Evolutionary conservation across 2,797 vertebrate genomes (phyloP), one percentile per base, ranked within the genome.

Genomic region (Crenichthys baileyi): DNA sequence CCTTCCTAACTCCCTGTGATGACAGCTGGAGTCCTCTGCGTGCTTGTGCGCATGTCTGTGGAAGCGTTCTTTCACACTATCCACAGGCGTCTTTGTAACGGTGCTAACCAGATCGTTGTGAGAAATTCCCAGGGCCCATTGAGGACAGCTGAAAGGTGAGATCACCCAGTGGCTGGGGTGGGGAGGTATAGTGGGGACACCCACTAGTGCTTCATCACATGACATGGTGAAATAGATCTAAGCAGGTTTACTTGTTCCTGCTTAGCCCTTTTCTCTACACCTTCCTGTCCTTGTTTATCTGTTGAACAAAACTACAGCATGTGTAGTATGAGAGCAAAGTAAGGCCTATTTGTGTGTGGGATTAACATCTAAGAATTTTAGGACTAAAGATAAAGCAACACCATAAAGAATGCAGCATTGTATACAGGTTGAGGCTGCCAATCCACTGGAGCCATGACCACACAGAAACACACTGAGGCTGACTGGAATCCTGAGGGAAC

Each of bases 41-140:
- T 81, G 82, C 78, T 75, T 74, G 75, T 80, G 71, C 61, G 65
- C 75, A 70, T 75, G 80, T 79, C 70, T 44, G 70, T 79, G 79
- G 68, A 76, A 78, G 78, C 79, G 82, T 36, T 81, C 80, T 88
- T 89, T 87, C 76, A 79, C 86, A 80, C 90, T 84, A 84, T 91
- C 88, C 85, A 89, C 76, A 24, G 84, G 84, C 80, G 85, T 90
- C 90, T 92, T 94, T 94, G 91, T 94, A 84, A 93, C 76, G 76
- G 85, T 82, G 87, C 91, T 90, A 93, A 94, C 90, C 87, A 92
- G 93, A 93, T 93, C 85, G 82, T 90, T 92, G 94, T 92, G 93
- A 95, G 94, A 93, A 94, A 92, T 88, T 91, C 87, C 87, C 90
- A 76, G 72, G 70, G 81, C 84, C 89, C 91, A 90, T 87, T 93